Percentiles rank a stretch among this genome's conserved stretches.
Conservation (phyloP, 2,797 vertebrate genomes). For the Syndactyla subalaris region DNA sequence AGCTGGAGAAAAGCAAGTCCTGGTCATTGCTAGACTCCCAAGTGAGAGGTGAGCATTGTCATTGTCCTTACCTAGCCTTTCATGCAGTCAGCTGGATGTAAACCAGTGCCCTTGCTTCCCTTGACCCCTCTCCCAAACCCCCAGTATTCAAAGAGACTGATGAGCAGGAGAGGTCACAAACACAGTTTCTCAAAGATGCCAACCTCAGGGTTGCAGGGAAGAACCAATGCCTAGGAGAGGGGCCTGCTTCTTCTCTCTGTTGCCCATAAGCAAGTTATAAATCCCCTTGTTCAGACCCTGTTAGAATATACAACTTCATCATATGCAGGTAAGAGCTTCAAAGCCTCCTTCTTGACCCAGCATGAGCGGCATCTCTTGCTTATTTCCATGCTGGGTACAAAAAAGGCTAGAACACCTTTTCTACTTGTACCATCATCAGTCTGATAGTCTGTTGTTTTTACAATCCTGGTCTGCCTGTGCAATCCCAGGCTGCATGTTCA, state of each 20-base stretch:
- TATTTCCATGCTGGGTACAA: neutral
- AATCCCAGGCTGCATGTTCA: neutral
- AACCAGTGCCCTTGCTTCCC: neutral
- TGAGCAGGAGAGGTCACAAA: neutral
- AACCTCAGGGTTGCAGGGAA: neutral
- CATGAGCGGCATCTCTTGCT: neutral
- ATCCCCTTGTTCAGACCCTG: neutral
- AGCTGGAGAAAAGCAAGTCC: neutral
- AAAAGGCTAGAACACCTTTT: neutral
- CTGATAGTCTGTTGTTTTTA: neutral
- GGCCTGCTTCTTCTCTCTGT: rapidly evolving
- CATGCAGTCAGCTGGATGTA: neutral
- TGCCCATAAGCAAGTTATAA: rapidly evolving
- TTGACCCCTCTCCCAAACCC: neutral
- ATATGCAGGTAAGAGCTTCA: neutral
- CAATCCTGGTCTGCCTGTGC: neutral
- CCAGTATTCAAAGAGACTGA: neutral
- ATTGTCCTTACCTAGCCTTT: neutral
- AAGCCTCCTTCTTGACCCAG: neutral
- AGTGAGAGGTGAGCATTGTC: rapidly evolving
- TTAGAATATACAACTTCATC: neutral
- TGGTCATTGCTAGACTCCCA: rapidly evolving
- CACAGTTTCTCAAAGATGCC: neutral
- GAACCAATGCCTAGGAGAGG: rapidly evolving
- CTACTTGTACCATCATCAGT: neutral